phyloP scores from a whole-genome alignment of 2,113 vertebrate genomes.

The Merops nubicus region DNA sequence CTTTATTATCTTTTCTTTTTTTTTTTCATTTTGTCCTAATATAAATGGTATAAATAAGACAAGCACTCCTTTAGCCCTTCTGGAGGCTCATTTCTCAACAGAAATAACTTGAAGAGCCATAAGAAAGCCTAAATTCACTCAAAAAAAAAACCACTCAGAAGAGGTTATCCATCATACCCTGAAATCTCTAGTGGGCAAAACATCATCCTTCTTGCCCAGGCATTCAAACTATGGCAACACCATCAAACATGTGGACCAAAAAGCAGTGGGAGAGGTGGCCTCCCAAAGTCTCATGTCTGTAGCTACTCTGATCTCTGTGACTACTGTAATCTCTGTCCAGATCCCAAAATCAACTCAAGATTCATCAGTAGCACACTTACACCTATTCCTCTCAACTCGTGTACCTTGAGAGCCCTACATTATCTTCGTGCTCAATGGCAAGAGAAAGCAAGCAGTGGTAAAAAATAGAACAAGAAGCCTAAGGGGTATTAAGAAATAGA shows the following conservation, averaged over 20 bases:
- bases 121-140: not conserved
- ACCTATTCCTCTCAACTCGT: not conserved
- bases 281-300: not conserved
- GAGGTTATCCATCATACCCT: not conserved
- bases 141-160: not conserved
- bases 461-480: not conserved
- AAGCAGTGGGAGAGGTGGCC: rapidly evolving
- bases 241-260: not conserved
- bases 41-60: not conserved
- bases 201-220: not conserved
- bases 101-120: not conserved
- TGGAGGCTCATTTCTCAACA: not conserved
- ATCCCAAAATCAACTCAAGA: not conserved
- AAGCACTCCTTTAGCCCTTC: not conserved
- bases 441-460: not conserved
- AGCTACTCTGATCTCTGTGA: not conserved
- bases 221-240: not conserved
- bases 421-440: not conserved
- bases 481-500: not conserved
- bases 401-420: not conserved
- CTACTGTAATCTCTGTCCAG: not conserved
- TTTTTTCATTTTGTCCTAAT: not conserved
- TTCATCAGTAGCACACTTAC: not conserved
- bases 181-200: not conserved
- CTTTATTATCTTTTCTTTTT: too few relatives aligned